Evolutionary conservation across 2,113 vertebrate genomes (phyloP).

Genomic region (Onychostoma macrolepis): DNA sequence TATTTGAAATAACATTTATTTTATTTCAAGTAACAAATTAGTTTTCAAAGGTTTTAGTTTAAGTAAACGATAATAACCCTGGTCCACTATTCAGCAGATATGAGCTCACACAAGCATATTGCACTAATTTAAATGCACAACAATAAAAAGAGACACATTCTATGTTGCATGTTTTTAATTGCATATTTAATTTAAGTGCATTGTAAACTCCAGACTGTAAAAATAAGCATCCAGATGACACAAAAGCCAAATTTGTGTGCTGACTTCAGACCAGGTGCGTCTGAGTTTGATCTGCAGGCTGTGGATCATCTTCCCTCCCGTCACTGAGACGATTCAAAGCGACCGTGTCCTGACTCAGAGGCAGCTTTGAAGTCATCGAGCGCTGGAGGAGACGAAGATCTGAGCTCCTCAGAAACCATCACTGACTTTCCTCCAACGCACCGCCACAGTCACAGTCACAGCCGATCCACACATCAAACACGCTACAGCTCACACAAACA

Average conservation of each 20-base stretch:
- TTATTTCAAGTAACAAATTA: no score
- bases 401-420: not conserved
- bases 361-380: slow-evolving; percentile 7
- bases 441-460: not conserved
- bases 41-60: no score
- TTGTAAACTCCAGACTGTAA: not conserved
- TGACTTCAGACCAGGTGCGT: not conserved
- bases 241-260: no score
- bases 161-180: not conserved
- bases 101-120: not conserved
- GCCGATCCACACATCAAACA: no score
- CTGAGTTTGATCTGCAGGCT: not conserved
- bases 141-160: not conserved
- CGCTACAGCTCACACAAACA: not conserved
- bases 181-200: not conserved
- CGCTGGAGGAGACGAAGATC: slow-evolving; percentile 6
- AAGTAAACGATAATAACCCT: no score
- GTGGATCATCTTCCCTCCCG: not conserved
- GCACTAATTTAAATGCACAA: not conserved
- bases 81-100: not conserved
- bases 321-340: not conserved
- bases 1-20: no score
- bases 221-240: no score
- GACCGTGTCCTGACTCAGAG: not conserved
- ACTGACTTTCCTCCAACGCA: not conserved